A percentile compares a stretch with the other conserved stretches of the same genome.
These are phyloP conservation scores for Papilio demoleus DNA, from an alignment of 2,888 invertebrate genomes.

Conservation along the genomic window DNA sequence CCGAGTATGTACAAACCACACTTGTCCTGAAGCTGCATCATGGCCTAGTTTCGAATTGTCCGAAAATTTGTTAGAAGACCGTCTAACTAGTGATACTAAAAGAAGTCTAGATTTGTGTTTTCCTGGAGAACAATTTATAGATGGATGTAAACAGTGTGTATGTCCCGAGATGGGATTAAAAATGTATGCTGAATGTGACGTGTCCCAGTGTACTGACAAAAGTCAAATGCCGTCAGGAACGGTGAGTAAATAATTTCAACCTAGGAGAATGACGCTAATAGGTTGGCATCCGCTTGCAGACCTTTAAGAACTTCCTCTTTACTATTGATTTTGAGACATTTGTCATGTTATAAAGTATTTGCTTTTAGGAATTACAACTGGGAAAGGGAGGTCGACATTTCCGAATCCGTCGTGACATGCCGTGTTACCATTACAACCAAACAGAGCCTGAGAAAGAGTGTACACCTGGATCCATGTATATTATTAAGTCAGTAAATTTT, in stretches of 20 bases:
- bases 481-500: conserved; percentile 58
- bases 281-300: too few species aligned
- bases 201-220: conserved; percentile 55
- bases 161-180: conserved; percentile 74
- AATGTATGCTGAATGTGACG: conserved; percentile 65
- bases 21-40: conserved; percentile 60
- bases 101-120: conserved; percentile 68
- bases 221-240: conserved; percentile 21
- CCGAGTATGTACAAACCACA: conserved; percentile 65
- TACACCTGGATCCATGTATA: conserved; percentile 67
- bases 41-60: conserved; percentile 65
- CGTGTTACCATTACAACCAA: conserved; percentile 53
- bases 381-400: conserved; percentile 16
- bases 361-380: conserved; percentile 23
- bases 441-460: conserved; percentile 49
- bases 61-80: conserved; percentile 55
- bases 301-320: too few species aligned
- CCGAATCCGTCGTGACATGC: conserved; percentile 45
- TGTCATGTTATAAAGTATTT: background rate
- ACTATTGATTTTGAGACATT: background rate
- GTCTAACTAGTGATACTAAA: conserved; percentile 49
- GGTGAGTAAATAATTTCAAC: background rate
- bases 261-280: too few species aligned
- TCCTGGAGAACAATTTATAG: conserved; percentile 71
- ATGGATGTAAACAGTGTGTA: conserved; percentile 71